Evolutionary conservation across 2,113 vertebrate species (phyloP).

Genomic region (Salvelinus namaycush): DNA sequence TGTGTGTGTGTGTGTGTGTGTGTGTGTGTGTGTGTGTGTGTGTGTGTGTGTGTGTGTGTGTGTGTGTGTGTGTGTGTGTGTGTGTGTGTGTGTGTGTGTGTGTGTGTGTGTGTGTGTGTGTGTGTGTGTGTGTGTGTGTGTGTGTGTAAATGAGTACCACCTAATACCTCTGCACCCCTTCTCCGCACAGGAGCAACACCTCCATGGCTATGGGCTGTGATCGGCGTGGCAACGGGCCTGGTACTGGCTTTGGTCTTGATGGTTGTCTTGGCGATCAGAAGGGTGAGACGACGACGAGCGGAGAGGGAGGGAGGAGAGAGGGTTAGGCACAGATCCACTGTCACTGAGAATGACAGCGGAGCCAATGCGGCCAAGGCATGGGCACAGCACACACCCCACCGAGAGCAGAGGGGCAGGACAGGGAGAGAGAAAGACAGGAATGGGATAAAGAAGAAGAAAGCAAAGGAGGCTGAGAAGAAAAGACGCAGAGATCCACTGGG

Average conservation of each 20-base stretch:
- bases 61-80: neutral
- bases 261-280: slow-evolving; percentile 70
- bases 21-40: neutral
- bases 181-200: slow-evolving; percentile 50
- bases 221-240: slow-evolving; percentile 67
- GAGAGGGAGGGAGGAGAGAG: slow-evolving; percentile 52
- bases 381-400: slow-evolving; percentile 40
- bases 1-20: neutral
- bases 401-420: slow-evolving; percentile 48
- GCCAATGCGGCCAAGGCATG: slow-evolving; percentile 48
- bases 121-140: neutral
- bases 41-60: slow-evolving; percentile 7
- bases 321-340: slow-evolving; percentile 53
- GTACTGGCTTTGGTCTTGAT: slow-evolving; percentile 62
- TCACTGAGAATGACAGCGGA: slow-evolving; percentile 24
- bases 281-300: slow-evolving; percentile 60
- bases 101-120: neutral
- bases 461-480: slow-evolving; percentile 74
- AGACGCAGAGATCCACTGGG: slow-evolving; percentile 83
- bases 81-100: slow-evolving; percentile 4
- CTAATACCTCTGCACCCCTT: neutral
- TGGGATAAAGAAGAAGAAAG: slow-evolving; percentile 72
- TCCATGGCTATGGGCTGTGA: slow-evolving; percentile 71
- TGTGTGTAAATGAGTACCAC: neutral
- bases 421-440: slow-evolving; percentile 65